Evolutionary conservation across 2,888 invertebrate species (phyloP).

Genomic region (Lacanobia wlatinum): DNA sequence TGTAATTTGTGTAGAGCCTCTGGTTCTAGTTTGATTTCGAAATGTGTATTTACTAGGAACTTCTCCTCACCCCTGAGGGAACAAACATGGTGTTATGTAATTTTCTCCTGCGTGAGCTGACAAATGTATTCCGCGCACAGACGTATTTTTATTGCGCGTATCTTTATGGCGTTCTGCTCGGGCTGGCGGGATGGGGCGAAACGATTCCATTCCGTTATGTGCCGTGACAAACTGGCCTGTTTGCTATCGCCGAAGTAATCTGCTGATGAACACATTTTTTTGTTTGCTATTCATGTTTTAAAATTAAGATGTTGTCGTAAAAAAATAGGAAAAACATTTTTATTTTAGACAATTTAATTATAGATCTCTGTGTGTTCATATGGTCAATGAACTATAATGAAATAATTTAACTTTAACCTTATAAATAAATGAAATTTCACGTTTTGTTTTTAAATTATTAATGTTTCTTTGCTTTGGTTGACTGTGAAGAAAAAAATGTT

Average conservation of each 20-base stretch:
- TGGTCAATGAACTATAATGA: no score
- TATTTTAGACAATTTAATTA: not conserved
- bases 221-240: constrained; percentile 47
- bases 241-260: constrained; percentile 32
- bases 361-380: not conserved
- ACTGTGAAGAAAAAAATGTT: no score
- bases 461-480: no score
- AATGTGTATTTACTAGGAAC: not conserved
- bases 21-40: no score
- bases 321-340: not conserved
- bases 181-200: constrained; percentile 21
- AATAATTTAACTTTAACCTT: no score
- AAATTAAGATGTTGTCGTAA: constrained; percentile 23
- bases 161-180: constrained; percentile 35
- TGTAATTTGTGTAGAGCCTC: no score
- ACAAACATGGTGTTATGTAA: not conserved
- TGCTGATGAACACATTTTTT: constrained; percentile 26
- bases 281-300: not conserved
- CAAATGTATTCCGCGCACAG: constrained; percentile 14
- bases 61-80: not conserved
- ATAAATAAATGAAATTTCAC: no score
- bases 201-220: constrained; percentile 35
- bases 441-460: no score
- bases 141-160: constrained; percentile 42
- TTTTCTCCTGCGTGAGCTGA: not conserved